Evolutionary conservation across 2,888 invertebrate species (phyloP).

Genomic region (Glyphotaelius pellucidus): DNA sequence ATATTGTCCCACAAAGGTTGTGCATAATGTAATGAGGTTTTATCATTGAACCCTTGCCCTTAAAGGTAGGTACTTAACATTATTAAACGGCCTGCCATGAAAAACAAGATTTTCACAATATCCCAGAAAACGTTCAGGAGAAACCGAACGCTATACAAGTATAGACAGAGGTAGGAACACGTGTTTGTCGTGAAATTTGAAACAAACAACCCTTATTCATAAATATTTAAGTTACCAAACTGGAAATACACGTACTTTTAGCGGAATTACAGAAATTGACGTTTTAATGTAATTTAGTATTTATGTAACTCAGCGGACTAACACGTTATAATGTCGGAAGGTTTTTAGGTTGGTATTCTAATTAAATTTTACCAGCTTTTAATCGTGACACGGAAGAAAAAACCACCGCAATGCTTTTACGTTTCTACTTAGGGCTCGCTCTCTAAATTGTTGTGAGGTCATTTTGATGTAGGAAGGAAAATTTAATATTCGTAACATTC

Average conservation of each 20-base stretch:
- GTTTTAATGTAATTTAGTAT: background rate
- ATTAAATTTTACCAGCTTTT: background rate
- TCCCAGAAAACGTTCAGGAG: background rate
- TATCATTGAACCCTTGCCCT: background rate
- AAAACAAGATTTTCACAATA: background rate
- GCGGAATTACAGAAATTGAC: background rate
- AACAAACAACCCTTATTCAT: background rate
- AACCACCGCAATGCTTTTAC: background rate
- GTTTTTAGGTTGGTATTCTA: background rate
- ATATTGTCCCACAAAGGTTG: background rate
- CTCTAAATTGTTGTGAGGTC: no score
- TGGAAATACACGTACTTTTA: background rate
- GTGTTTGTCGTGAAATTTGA: background rate
- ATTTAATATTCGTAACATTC: background rate
- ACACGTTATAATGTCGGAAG: background rate
- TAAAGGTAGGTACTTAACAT: background rate
- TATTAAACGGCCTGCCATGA: background rate
- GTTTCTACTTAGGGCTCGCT: no score
- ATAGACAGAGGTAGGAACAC: background rate
- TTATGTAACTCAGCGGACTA: background rate
- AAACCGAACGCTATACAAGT: background rate
- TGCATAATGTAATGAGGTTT: background rate
- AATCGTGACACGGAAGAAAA: background rate
- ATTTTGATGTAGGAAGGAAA: background rate
- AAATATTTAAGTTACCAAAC: background rate